phyloP scores from a whole-genome alignment of 2,888 invertebrate genomes.

The Patella ulyssiponensis region DNA sequence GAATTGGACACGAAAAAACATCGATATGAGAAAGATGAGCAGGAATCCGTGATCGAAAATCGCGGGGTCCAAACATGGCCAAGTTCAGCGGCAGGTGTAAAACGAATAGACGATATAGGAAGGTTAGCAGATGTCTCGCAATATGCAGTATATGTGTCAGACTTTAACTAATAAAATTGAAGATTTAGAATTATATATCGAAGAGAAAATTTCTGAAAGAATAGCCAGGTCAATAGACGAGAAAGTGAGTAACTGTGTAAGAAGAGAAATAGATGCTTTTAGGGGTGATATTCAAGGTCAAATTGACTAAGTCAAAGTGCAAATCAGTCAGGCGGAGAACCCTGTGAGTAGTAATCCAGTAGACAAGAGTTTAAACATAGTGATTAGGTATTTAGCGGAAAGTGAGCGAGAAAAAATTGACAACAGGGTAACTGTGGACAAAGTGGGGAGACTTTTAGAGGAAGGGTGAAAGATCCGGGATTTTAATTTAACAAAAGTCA shows the following conservation, averaged over 20 bases:
- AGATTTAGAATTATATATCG: background rate
- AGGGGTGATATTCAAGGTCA: background rate
- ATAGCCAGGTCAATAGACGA: background rate
- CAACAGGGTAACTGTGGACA: background rate
- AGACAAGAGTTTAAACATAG: background rate
- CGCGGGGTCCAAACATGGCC: background rate
- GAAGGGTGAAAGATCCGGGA: background rate
- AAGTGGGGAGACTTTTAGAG: background rate
- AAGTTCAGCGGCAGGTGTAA: background rate
- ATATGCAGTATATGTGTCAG: background rate
- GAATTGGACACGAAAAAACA: background rate
- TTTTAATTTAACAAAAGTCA: background rate
- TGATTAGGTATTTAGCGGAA: background rate
- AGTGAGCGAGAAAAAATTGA: background rate
- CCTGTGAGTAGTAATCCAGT: background rate
- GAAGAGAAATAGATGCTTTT: background rate
- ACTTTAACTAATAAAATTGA: background rate
- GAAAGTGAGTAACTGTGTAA: background rate
- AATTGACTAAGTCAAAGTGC: background rate
- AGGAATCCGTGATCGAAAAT: background rate
- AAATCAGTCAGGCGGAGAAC: background rate
- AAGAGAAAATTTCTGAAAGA: background rate
- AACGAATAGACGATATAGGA: background rate
- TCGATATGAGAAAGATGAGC: background rate
- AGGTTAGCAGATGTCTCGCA: background rate